A percentile compares a stretch with the other conserved stretches of the same genome.
phyloP scores from a whole-genome alignment of 2,888 invertebrate species.

The Acleris cristana region DNA sequence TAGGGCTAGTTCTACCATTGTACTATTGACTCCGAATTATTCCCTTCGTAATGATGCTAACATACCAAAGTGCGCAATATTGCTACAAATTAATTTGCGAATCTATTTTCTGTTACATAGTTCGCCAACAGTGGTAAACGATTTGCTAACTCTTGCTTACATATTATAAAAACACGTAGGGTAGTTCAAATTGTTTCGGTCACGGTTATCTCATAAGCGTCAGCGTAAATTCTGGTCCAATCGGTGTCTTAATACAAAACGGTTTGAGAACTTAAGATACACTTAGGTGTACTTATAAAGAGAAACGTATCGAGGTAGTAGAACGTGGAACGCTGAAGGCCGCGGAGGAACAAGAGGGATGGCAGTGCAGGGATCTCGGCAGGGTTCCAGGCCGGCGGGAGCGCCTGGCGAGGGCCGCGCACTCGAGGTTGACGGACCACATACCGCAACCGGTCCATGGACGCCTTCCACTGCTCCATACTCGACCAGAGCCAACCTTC shows the following conservation, averaged over 20 bases:
- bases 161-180: no score
- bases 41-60: slow-evolving; percentile 13
- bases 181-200: no score
- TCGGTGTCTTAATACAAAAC: no score
- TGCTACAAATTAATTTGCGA: no score
- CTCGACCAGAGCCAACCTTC: slow-evolving; percentile 58
- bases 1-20: slow-evolving; percentile 66
- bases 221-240: no score
- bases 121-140: no score
- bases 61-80: background rate
- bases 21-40: slow-evolving; percentile 38
- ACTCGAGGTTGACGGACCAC: slow-evolving; percentile 61
- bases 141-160: no score
- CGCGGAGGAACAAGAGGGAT: background rate
- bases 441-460: slow-evolving; percentile 67
- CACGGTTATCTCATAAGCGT: no score
- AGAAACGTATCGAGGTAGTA: background rate
- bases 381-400: slow-evolving; percentile 28
- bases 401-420: slow-evolving; percentile 33
- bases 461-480: slow-evolving; percentile 61
- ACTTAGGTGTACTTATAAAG: background rate
- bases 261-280: background rate
- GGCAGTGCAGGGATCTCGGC: slow-evolving; percentile 8
- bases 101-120: no score
- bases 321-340: background rate